Conservation (phyloP, 2,113 vertebrate genomes). For the Mionectes macconnelli region DNA sequence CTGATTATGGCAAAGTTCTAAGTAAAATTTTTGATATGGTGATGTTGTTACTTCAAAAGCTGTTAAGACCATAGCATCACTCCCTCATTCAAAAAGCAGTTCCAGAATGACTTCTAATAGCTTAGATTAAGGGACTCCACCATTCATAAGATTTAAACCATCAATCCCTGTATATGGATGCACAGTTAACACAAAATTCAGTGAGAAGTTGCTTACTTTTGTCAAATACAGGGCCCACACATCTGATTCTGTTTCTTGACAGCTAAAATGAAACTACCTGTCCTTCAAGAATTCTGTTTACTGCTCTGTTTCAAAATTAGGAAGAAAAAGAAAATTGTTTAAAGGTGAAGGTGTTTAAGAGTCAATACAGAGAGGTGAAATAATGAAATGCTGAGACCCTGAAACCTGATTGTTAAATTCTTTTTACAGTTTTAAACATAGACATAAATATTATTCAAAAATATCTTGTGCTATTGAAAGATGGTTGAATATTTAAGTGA, state of each 20-base stretch:
- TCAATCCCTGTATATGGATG: fast-evolving
- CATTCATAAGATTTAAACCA: not conserved
- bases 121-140: not conserved
- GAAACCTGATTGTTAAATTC: not conserved
- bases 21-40: not conserved
- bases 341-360: not conserved
- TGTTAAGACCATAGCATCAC: not conserved
- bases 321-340: not conserved
- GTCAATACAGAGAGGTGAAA: not conserved
- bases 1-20: not conserved
- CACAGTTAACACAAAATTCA: not conserved
- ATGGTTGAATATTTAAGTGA: not conserved
- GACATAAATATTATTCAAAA: not conserved
- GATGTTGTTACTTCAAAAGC: not conserved
- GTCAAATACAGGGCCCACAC: not conserved
- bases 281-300: not conserved
- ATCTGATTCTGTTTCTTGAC: not conserved
- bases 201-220: not conserved
- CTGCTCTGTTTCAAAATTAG: not conserved
- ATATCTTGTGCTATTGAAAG: not conserved
- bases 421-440: not conserved
- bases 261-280: not conserved
- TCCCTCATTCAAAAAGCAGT: not conserved
- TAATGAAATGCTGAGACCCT: not conserved
- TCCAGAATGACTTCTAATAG: not conserved